Percentiles rank a stretch among this genome's conserved stretches.
phyloP scores from a whole-genome alignment of 2,888 invertebrate species.

The Slavum lentiscoides region DNA sequence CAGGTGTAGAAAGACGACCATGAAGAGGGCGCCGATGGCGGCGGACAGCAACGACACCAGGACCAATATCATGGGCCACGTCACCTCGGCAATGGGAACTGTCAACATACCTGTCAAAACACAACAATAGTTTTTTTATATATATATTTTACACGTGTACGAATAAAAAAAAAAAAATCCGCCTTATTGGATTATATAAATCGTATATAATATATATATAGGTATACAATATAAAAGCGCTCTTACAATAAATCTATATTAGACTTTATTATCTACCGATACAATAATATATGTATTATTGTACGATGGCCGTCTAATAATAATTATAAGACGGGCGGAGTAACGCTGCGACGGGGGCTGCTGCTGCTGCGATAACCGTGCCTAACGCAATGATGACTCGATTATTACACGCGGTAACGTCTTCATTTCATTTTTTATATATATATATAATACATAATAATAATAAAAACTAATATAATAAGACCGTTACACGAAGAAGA shows the following conservation, averaged over 20 bases:
- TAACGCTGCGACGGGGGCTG: not conserved
- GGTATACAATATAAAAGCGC: too few species aligned
- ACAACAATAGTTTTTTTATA: slow-evolving; percentile 44
- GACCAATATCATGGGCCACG: slow-evolving; percentile 72
- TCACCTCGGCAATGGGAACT: slow-evolving; percentile 61
- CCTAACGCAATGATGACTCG: slow-evolving; percentile 46
- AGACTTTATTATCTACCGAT: too few species aligned
- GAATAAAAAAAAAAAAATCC: too few species aligned
- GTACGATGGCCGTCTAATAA: too few species aligned
- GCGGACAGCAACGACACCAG: slow-evolving; percentile 74
- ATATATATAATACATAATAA: not conserved
- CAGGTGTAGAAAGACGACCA: slow-evolving; percentile 72
- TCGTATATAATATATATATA: slow-evolving; percentile 27
- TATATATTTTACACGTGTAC: slow-evolving; percentile 4
- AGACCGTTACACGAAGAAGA: not conserved
- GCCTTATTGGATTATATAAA: slow-evolving; percentile 42
- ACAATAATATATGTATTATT: too few species aligned
- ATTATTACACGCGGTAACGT: slow-evolving; percentile 51
- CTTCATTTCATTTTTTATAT: slow-evolving; percentile 26
- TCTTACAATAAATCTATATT: too few species aligned
- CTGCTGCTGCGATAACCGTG: slow-evolving; percentile 6
- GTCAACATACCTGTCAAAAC: slow-evolving; percentile 49
- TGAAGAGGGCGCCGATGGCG: slow-evolving; percentile 71
- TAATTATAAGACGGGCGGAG: slow-evolving; percentile 3
- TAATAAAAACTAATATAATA: slow-evolving; percentile 28